Evolutionary conservation across 2,113 vertebrate genomes (phyloP).

Genomic region (Cygnus buccinator): DNA sequence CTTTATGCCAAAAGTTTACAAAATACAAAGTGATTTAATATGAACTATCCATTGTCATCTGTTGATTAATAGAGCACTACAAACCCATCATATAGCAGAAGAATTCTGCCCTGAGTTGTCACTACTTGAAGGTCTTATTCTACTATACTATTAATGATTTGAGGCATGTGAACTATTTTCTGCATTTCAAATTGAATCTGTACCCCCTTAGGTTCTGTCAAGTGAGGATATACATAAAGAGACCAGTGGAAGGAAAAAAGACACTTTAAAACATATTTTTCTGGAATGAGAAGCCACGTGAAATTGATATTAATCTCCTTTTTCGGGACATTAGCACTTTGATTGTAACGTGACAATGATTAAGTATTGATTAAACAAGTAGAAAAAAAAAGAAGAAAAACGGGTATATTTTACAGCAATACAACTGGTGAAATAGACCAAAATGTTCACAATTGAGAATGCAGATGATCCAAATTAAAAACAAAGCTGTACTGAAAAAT

Average conservation of each 20-base stretch:
- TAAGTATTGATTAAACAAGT: background rate
- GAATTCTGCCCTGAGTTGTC: slow-evolving; percentile 70
- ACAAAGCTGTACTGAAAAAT: background rate
- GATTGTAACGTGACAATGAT: background rate
- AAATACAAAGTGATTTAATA: slow-evolving; percentile 34
- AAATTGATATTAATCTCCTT: background rate
- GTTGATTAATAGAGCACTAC: slow-evolving; percentile 70
- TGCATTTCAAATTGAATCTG: slow-evolving; percentile 67
- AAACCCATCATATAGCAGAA: slow-evolving; percentile 56
- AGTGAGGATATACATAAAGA: slow-evolving; percentile 21
- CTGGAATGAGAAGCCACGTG: background rate
- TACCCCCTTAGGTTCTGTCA: slow-evolving; percentile 9
- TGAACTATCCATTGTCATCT: slow-evolving; percentile 63
- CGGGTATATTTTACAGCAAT: background rate
- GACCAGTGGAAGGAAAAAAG: background rate
- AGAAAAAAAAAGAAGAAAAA: background rate
- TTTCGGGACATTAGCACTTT: slow-evolving; percentile 2
- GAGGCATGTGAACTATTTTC: slow-evolving; percentile 68
- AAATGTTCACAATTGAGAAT: background rate
- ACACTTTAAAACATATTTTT: background rate
- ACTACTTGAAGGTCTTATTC: slow-evolving; percentile 77
- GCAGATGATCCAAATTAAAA: background rate
- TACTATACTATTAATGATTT: slow-evolving; percentile 71
- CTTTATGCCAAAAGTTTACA: slow-evolving; percentile 26
- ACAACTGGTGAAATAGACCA: background rate